These are phyloP conservation scores for Spilarctia lutea DNA, from an alignment of 2,888 invertebrate species.

Conservation along the genomic window DNA sequence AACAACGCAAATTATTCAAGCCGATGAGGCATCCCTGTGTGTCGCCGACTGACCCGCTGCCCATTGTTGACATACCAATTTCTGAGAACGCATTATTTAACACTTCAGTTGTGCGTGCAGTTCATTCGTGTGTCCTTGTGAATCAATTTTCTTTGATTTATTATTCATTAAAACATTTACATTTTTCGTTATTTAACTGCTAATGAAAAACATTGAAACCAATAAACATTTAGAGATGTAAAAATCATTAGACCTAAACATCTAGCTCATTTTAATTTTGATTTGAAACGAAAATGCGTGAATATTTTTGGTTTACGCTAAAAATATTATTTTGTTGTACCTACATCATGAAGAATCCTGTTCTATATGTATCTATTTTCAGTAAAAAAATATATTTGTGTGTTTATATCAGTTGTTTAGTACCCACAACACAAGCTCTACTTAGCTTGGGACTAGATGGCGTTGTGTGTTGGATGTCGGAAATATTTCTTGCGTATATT, in stretches of 20 bases:
- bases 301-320: not conserved
- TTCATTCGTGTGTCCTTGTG: conserved; percentile 4
- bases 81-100: conserved; percentile 41
- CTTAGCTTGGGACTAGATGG: too few relatives aligned
- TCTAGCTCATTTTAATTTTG: not conserved
- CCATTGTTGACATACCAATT: conserved; percentile 58
- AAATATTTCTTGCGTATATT: too few relatives aligned
- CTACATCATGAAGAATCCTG: not conserved
- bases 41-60: conserved; percentile 53
- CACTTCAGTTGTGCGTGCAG: conserved; percentile 22
- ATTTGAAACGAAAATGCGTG: not conserved
- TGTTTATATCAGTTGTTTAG: too few relatives aligned
- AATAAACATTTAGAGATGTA: not conserved
- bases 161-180: not conserved
- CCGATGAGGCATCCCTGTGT: conserved; percentile 61
- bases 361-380: not conserved
- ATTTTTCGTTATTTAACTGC: too few relatives aligned
- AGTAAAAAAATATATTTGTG: too few relatives aligned
- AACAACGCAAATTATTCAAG: conserved; percentile 80
- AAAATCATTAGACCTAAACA: too few relatives aligned
- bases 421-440: too few relatives aligned
- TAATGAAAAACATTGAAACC: not conserved
- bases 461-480: too few relatives aligned
- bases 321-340: too few relatives aligned
- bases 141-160: conserved; percentile 5